Percentiles rank a stretch among this genome's conserved stretches.
Evolutionary conservation across 2,888 invertebrate species (phyloP).

Genomic region (Autographa pulchrina): DNA sequence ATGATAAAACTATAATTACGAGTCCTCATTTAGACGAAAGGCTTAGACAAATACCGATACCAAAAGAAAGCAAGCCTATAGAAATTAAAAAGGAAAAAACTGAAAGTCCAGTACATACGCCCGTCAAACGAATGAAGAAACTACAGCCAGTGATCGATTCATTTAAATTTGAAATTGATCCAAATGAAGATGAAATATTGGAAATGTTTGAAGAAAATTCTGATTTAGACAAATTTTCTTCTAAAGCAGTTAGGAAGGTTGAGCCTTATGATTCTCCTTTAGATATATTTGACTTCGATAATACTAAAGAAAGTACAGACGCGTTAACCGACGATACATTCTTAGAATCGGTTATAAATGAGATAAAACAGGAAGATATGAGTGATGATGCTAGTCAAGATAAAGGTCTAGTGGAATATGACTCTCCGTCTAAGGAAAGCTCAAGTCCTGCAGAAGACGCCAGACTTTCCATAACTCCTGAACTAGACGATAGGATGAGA

Average conservation of each 20-base stretch:
- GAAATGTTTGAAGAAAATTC: conserved; percentile 77
- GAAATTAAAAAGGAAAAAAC: conserved; percentile 59
- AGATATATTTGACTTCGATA: conserved; percentile 69
- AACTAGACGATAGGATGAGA: conserved; percentile 74
- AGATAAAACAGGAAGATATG: conserved; percentile 81
- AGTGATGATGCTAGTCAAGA: conserved; percentile 79
- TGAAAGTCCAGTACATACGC: conserved; percentile 56
- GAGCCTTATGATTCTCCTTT: conserved; percentile 69
- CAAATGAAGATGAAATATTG: conserved; percentile 78
- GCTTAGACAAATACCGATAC: conserved; percentile 53
- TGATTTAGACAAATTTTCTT: conserved; percentile 67
- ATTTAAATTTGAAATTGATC: conserved; percentile 83
- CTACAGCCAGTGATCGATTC: conserved; percentile 82
- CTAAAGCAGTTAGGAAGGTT: conserved; percentile 59
- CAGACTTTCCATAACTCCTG: conserved; percentile 77
- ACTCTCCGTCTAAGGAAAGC: conserved; percentile 77
- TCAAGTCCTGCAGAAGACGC: conserved; percentile 53
- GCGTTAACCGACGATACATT: conserved; percentile 80
- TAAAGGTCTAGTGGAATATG: conserved; percentile 84
- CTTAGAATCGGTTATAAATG: conserved; percentile 84
- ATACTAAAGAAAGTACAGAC: conserved; percentile 71
- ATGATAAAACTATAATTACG: conserved; percentile 73
- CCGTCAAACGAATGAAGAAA: conserved; percentile 69
- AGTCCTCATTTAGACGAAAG: conserved; percentile 74
- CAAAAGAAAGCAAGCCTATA: conserved; percentile 55